These are phyloP conservation scores for Aurelia aurita complex sp. Pacific DNA, from an alignment of 30 jellyfish, hydroid and myxozoan genomes.

Conservation along the genomic window DNA sequence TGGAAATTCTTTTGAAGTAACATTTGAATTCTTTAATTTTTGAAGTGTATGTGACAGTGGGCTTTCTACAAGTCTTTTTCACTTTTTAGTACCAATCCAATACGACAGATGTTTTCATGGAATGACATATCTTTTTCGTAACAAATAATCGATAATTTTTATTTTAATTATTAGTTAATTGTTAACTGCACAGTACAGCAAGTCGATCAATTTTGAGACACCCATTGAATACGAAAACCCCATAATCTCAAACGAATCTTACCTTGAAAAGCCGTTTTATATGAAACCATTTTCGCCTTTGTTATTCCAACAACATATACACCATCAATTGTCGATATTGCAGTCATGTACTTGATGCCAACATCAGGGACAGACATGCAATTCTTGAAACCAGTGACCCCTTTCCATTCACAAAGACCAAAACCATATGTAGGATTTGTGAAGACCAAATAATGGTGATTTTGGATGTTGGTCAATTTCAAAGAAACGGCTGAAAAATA, in stretches of 20 bases:
- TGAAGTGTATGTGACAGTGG: too few relatives aligned
- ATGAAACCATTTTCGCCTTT: constrained; percentile 1
- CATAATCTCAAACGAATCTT: background rate
- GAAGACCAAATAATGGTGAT: constrained; percentile 26
- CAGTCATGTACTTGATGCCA: constrained; percentile 43
- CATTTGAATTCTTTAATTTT: too few relatives aligned
- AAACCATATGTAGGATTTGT: constrained; percentile 72
- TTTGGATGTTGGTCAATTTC: constrained; percentile 4
- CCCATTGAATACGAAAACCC: too few relatives aligned
- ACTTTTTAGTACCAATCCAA: too few relatives aligned
- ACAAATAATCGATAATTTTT: too few relatives aligned
- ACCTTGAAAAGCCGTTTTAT: constrained; percentile 49
- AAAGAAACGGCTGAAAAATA: constrained; percentile 51
- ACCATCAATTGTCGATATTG: constrained; percentile 59
- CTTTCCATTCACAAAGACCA: constrained; percentile 92
- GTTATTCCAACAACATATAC: constrained; percentile 51
- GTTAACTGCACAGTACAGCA: too few relatives aligned
- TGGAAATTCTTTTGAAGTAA: too few relatives aligned
- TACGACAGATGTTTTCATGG: too few relatives aligned
- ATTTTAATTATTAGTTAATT: too few relatives aligned
- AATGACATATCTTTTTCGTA: too few relatives aligned
- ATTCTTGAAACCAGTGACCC: constrained; percentile 68
- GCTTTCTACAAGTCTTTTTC: too few relatives aligned
- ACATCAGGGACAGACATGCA: constrained; percentile 63
- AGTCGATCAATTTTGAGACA: too few relatives aligned